Evolutionary conservation across 2,113 vertebrate species (phyloP).

Genomic region (Scopus umbretta): DNA sequence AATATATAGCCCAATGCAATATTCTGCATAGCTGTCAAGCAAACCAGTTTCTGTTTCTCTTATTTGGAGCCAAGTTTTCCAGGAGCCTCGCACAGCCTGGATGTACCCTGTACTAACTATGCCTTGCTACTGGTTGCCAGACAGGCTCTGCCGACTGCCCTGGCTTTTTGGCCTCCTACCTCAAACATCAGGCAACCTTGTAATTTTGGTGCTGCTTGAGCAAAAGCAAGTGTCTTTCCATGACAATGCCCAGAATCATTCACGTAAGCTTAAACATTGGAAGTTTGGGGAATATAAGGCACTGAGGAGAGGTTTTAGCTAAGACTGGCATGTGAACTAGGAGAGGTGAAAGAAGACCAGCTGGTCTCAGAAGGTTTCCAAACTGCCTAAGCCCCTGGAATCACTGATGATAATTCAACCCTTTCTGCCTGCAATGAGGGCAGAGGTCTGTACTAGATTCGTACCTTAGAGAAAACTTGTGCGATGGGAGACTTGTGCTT

Average conservation of each 20-base stretch:
- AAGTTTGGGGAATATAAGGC: background rate
- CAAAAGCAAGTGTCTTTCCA: background rate
- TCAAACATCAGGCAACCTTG: background rate
- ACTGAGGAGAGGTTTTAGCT: background rate
- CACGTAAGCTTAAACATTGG: background rate
- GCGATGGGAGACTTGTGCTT: background rate
- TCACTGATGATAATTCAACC: background rate
- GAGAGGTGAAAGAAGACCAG: background rate
- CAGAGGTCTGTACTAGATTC: background rate
- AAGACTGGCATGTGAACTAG: background rate
- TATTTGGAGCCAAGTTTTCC: background rate
- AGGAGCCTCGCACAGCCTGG: background rate
- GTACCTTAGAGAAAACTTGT: background rate
- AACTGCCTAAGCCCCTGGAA: background rate
- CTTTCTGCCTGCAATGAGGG: background rate
- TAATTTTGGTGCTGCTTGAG: background rate
- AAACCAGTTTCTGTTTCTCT: background rate
- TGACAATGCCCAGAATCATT: background rate
- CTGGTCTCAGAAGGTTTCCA: background rate
- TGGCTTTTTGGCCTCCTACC: background rate
- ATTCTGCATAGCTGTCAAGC: background rate
- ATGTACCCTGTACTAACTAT: background rate
- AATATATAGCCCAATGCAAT: background rate
- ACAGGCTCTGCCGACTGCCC: background rate
- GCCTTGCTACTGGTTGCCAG: accelerated